phyloP scores from a whole-genome alignment of 2,797 vertebrate genomes.

The Chaetophractus vellerosus region DNA sequence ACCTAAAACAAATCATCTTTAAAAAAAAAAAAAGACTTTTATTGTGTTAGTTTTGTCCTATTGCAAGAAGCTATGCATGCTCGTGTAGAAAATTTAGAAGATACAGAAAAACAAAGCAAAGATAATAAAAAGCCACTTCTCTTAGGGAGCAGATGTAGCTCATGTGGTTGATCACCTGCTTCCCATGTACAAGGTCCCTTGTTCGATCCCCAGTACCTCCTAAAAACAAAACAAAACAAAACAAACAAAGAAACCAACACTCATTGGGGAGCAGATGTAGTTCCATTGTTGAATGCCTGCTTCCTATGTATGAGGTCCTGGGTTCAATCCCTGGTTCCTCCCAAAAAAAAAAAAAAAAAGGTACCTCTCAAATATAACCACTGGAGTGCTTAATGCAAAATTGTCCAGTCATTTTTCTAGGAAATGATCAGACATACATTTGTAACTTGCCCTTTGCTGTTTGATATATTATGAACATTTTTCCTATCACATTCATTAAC shows the following conservation, averaged over 20 bases:
- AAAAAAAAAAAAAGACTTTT: background rate
- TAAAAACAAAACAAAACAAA: too few species aligned
- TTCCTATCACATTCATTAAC: constrained; percentile 4
- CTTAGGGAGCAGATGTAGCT: background rate
- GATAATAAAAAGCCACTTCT: background rate
- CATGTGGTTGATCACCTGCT: too few species aligned
- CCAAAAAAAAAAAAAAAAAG: constrained; percentile 4
- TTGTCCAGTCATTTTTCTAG: constrained; percentile 32
- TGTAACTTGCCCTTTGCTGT: background rate
- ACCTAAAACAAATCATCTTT: background rate
- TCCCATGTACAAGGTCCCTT: too few species aligned
- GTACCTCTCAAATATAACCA: background rate
- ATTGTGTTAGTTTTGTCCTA: constrained; percentile 23
- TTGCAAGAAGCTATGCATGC: background rate
- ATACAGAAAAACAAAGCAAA: constrained; percentile 19
- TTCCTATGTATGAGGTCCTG: too few species aligned
- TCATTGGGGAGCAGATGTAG: too few species aligned
- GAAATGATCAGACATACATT: background rate
- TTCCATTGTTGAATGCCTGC: too few species aligned
- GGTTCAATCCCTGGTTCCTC: too few species aligned
- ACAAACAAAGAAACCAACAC: too few species aligned
- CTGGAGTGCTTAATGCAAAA: background rate
- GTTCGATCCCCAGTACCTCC: too few species aligned
- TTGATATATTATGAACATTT: background rate
- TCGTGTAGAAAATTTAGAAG: constrained; percentile 55